Conservation (phyloP, 1,140 invertebrate species). For the Delia radicum region DNA sequence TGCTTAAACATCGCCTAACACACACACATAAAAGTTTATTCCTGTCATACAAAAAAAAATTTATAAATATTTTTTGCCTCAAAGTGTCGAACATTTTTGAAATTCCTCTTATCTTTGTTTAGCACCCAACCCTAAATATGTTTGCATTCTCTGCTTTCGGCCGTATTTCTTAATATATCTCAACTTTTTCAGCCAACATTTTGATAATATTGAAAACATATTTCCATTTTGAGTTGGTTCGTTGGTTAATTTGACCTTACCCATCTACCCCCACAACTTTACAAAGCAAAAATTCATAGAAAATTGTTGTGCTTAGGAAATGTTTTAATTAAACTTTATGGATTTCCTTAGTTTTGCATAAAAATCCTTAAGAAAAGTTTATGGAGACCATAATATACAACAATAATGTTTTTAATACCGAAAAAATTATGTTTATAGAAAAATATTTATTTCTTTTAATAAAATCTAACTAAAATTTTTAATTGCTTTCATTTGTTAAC, state of each 20-base stretch:
- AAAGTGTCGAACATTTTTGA: too few species aligned
- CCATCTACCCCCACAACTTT: not conserved
- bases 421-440: not conserved
- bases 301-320: not conserved
- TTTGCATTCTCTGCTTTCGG: too few species aligned
- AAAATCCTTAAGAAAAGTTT: not conserved
- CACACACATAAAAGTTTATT: too few species aligned
- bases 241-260: not conserved
- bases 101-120: too few species aligned
- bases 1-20: too few species aligned
- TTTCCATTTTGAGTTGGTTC: not conserved
- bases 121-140: too few species aligned
- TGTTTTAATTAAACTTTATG: slow-evolving; percentile 19
- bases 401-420: not conserved
- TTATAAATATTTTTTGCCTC: too few species aligned
- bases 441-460: not conserved
- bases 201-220: not conserved
- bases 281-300: not conserved
- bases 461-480: slow-evolving; percentile 4
- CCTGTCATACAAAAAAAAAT: too few species aligned
- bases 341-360: not conserved
- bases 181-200: not conserved
- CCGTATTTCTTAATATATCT: too few species aligned
- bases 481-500: slow-evolving; percentile 19
- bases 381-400: not conserved